phyloP scores from a whole-genome alignment of 2,888 invertebrate genomes.

The Hoplodrina ambigua region DNA sequence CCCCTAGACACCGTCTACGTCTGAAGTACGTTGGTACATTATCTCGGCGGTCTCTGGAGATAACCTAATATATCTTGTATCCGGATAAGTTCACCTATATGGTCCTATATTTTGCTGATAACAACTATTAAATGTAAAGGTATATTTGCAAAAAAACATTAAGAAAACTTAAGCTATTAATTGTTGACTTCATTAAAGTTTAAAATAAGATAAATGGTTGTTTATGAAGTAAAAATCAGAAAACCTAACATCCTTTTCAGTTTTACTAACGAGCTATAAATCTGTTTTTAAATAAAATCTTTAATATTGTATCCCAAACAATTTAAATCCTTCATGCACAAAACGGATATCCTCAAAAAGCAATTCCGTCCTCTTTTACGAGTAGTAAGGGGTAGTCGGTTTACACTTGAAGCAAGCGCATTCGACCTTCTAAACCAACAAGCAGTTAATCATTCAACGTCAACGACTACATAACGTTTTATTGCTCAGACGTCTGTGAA shows the following conservation, averaged over 20 bases:
- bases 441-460: slow-evolving; percentile 75
- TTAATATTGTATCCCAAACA: slow-evolving; percentile 8
- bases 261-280: slow-evolving; percentile 3
- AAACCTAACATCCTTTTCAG: not conserved
- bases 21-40: slow-evolving; percentile 73
- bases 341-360: slow-evolving; percentile 58
- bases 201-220: slow-evolving; percentile 18
- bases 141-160: not conserved
- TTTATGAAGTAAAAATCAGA: slow-evolving; percentile 4
- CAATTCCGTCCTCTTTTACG: slow-evolving; percentile 67
- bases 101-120: slow-evolving; percentile 53
- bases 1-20: slow-evolving; percentile 70
- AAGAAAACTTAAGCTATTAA: slow-evolving; percentile 17
- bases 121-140: not conserved
- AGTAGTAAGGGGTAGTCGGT: slow-evolving; percentile 66
- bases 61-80: slow-evolving; percentile 70
- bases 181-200: slow-evolving; percentile 32
- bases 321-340: slow-evolving; percentile 19
- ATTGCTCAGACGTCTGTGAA: slow-evolving; percentile 72
- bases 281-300: slow-evolving; percentile 3
- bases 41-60: slow-evolving; percentile 72
- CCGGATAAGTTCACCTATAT: slow-evolving; percentile 59
- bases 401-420: slow-evolving; percentile 65
- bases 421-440: slow-evolving; percentile 65
- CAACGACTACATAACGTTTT: slow-evolving; percentile 70